Conservation (phyloP, 2,888 invertebrate genomes). For the Drosophila phalerata region DNA sequence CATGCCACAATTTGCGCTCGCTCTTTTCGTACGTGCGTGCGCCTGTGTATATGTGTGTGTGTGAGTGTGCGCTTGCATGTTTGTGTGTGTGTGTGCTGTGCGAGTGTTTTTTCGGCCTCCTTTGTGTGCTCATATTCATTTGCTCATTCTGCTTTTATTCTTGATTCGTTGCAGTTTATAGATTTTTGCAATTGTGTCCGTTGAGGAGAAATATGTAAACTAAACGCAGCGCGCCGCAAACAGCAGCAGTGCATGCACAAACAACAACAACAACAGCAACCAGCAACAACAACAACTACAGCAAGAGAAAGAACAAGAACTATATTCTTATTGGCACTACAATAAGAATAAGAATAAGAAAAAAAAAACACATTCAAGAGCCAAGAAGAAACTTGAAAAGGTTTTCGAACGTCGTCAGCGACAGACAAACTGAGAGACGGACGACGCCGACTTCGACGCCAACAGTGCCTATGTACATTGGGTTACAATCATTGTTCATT, state of each 20-base stretch:
- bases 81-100: conserved; percentile 29
- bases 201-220: conserved; percentile 82
- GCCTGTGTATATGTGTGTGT: conserved; percentile 26
- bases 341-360: conserved; percentile 47
- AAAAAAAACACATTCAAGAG: conserved; percentile 1
- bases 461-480: conserved; percentile 71
- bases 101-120: conserved; percentile 60
- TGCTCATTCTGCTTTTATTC: conserved; percentile 59
- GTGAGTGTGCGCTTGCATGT: conserved; percentile 16
- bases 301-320: conserved; percentile 11
- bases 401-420: conserved; percentile 36
- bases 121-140: conserved; percentile 69
- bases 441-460: conserved; percentile 69
- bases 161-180: conserved; percentile 82
- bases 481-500: conserved; percentile 54
- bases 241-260: conserved; percentile 55
- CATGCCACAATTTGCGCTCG: conserved; percentile 52
- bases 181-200: conserved; percentile 82
- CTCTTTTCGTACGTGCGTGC: conserved; percentile 55
- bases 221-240: conserved; percentile 70
- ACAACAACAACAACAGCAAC: conserved; percentile 34
- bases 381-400: conserved; percentile 32
- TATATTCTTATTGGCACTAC: conserved; percentile 57
- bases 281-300: conserved; percentile 38
- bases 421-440: conserved; percentile 10